Evolutionary conservation across 2,888 invertebrate genomes (phyloP).

Genomic region (Caenorhabditis afra): DNA sequence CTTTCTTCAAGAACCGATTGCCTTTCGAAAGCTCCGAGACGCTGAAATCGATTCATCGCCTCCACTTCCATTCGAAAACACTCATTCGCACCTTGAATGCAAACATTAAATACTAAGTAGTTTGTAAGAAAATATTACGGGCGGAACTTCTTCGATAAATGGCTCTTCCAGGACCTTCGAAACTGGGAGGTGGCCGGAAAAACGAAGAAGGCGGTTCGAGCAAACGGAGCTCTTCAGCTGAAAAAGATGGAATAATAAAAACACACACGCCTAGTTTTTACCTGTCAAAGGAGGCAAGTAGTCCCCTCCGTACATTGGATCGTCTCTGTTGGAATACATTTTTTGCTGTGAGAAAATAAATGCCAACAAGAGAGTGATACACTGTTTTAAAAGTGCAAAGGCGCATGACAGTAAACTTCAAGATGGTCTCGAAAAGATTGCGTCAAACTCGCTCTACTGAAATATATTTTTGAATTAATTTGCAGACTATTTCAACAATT

Average conservation of each 20-base stretch:
- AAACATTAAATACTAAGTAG: no score
- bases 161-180: no score
- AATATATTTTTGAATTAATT: no score
- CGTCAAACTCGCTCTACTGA: no score
- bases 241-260: not conserved
- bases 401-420: not conserved
- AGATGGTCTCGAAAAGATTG: not conserved
- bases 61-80: not conserved
- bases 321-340: not conserved
- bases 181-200: not conserved
- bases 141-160: no score
- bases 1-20: not conserved
- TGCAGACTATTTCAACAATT: no score
- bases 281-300: slow-evolving; percentile 8
- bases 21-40: not conserved
- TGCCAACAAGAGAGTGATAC: no score
- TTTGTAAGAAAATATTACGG: no score
- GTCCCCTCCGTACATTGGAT: not conserved
- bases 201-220: not conserved
- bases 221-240: not conserved
- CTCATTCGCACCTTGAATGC: slow-evolving; percentile 2
- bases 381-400: not conserved
- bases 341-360: no score
- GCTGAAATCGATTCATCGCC: not conserved
- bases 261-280: no score